Conservation (phyloP, 1,140 invertebrate genomes). For the Drosophila truncata region DNA sequence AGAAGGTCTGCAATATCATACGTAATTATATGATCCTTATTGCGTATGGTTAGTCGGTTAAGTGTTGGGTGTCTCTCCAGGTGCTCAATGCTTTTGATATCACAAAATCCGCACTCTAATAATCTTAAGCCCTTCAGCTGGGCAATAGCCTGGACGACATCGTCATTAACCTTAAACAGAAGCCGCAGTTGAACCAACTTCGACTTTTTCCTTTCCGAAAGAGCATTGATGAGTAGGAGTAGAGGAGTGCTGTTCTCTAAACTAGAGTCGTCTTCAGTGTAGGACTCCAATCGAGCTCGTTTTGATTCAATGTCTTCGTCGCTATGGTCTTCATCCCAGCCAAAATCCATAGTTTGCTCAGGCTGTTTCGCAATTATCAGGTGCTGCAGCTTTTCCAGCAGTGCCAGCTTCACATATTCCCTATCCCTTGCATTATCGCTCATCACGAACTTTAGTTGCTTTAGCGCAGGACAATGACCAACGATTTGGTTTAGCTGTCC, state of each 20-base stretch:
- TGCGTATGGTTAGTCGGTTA: background rate
- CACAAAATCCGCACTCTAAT: constrained; percentile 21
- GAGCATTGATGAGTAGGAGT: constrained; percentile 4
- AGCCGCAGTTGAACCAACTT: constrained; percentile 4
- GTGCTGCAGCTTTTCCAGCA: background rate
- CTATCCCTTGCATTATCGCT: constrained; percentile 9
- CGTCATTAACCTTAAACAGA: constrained; percentile 15
- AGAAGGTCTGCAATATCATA: background rate
- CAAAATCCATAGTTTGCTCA: background rate
- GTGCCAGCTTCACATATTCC: constrained; percentile 6
- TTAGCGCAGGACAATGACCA: constrained; percentile 23
- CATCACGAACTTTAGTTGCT: constrained; percentile 16
- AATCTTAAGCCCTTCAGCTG: constrained; percentile 9
- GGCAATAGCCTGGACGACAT: constrained; percentile 1
- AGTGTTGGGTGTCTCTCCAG: constrained; percentile 1
- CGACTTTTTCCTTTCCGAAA: constrained; percentile 1
- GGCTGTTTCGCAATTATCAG: constrained; percentile 5
- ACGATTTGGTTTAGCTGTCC: constrained; percentile 21
- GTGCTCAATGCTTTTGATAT: constrained; percentile 15
- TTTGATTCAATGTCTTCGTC: background rate
- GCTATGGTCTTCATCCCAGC: background rate
- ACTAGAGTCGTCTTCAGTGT: background rate
- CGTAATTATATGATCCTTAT: background rate
- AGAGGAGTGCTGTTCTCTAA: background rate
- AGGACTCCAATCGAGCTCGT: background rate